Percentiles rank a stretch among this genome's conserved stretches.
phyloP scores from a whole-genome alignment of 2,888 invertebrate genomes.

The Phorcus lineatus region DNA sequence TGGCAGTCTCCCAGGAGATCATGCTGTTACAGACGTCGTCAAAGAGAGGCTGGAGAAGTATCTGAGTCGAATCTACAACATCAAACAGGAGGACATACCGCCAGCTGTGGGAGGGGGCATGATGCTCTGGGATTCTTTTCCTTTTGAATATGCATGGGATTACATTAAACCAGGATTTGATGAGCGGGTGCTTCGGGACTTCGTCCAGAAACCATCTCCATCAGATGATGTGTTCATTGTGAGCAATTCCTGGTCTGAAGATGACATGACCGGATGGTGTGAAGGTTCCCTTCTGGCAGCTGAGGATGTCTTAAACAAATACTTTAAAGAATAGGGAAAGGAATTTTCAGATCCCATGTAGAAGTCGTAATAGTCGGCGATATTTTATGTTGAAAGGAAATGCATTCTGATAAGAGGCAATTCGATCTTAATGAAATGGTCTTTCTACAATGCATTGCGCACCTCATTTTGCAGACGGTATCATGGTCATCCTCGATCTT shows the following conservation, averaged over 20 bases:
- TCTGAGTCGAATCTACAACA: background rate
- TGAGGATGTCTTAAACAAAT: background rate
- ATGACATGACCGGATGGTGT: background rate
- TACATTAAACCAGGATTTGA: background rate
- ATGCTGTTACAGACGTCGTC: background rate
- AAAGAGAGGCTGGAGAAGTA: background rate
- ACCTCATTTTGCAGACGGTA: too few species aligned
- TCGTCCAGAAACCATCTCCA: background rate
- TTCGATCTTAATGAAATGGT: too few species aligned
- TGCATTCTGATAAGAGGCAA: too few species aligned
- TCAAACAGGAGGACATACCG: background rate
- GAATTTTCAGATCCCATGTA: too few species aligned
- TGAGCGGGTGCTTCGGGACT: background rate
- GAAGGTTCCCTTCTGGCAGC: background rate
- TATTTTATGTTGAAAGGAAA: too few species aligned
- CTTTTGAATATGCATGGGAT: background rate
- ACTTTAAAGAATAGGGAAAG: background rate
- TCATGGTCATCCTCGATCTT: too few species aligned
- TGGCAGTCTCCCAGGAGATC: background rate
- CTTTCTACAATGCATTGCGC: too few species aligned
- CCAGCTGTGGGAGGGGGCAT: background rate
- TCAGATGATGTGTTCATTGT: background rate
- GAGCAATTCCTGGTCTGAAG: background rate
- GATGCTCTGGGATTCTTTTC: background rate
- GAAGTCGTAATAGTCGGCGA: too few species aligned